Conservation (phyloP, 2,113 vertebrate species). For the Cromileptes altivelis region DNA sequence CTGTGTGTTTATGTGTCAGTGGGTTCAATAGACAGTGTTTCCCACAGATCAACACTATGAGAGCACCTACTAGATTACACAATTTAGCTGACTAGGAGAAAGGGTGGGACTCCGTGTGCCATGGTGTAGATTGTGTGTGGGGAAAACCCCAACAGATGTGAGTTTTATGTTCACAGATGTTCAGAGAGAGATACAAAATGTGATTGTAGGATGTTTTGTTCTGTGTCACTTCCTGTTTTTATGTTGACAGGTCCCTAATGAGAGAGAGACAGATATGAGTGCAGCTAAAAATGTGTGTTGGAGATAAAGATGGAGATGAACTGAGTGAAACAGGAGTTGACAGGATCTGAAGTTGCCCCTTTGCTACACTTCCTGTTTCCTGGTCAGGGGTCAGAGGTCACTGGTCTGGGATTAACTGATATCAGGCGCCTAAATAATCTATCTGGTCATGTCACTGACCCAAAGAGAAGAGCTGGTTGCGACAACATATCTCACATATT, state of each 20-base stretch:
- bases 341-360: conserved; percentile 7
- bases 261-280: neutral
- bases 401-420: conserved; percentile 67
- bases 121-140: neutral
- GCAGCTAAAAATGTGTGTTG: conserved; percentile 2
- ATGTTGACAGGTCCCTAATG: conserved; percentile 2
- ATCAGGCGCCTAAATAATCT: conserved; percentile 43
- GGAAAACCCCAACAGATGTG: neutral
- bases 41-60: conserved; percentile 20
- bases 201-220: conserved; percentile 30
- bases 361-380: conserved; percentile 66
- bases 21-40: neutral
- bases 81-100: neutral
- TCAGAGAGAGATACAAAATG: neutral
- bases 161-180: neutral
- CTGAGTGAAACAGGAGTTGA: neutral
- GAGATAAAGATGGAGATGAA: conserved; percentile 11
- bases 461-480: neutral
- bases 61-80: conserved; percentile 6
- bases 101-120: neutral
- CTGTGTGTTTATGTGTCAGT: conserved; percentile 12
- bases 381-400: conserved; percentile 60
- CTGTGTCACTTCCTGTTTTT: conserved; percentile 46
- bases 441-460: conserved; percentile 25
- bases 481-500: neutral